Base-by-base conservation (phyloP, 2,113 vertebrate genomes). In the Thalassoma bifasciatum region DNA sequence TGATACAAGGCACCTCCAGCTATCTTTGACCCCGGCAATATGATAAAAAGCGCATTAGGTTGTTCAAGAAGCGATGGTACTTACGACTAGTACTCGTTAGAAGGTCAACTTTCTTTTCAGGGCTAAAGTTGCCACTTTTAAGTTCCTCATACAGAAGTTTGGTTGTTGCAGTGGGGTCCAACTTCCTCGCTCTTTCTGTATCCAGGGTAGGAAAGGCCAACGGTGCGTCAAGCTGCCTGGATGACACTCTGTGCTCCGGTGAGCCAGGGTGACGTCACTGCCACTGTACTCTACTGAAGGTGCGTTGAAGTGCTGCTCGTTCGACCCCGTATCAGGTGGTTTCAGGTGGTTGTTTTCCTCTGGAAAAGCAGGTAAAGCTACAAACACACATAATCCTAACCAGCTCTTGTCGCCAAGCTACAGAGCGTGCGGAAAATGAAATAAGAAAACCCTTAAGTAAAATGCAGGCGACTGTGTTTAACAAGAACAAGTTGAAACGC, bases 201-300 rank as follows among this genome's bases (percentile, higher is more conserved):
- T 30, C n/a, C 13, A 21, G 61, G 1, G 30, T 24, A 34, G 66
- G 34, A 69, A 36, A 10, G 10, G 1, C 11, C 67, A 68, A 69
- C 46, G 57, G 52, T 49, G 60, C 67, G 44, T 40, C 64, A 5
- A 22, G 24, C 13, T 40, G 63, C 66, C 72, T 44, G 69, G 61
- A 30, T 49, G 72, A 75, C 79, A 56, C 73, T 30, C 80, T 64
- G 66, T 2, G 71, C 77, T 47, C 84, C 75, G 78, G 79, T 86
- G 79, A 75, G 71, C 69, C 2, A 66, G 2, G 21, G 44, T 93
- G 92, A 94, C 93, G 92, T 93, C 92, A 92, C 62, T 10, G 1
- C 1, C 37, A 14, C 64, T 1, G 51, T 12, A 3, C 10, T 46
- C 52, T 1, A 16, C 2, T 8, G n/a, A 68, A 72, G 84, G 67